phyloP scores from a whole-genome alignment of 2,888 invertebrate genomes.

The Agonopterix arenella region DNA sequence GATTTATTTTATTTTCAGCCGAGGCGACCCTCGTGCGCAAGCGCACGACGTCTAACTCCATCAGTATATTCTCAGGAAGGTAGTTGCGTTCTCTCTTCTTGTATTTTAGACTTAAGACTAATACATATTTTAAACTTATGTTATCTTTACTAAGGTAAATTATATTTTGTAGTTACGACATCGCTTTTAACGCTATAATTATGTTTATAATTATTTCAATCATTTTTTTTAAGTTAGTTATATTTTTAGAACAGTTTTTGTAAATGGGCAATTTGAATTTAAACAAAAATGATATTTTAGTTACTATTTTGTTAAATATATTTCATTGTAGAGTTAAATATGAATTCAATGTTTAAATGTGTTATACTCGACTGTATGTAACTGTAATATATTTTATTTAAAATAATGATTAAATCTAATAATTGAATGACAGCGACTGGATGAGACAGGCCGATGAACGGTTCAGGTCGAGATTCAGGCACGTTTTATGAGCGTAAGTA shows the following conservation, averaged over 20 bases:
- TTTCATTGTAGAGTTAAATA: not conserved
- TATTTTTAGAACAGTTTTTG: constrained; percentile 1
- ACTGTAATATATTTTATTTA: constrained; percentile 9
- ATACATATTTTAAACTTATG: constrained; percentile 4
- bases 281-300: constrained; percentile 6
- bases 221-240: constrained; percentile 4
- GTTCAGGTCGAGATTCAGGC: no score
- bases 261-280: not conserved
- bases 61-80: constrained; percentile 86
- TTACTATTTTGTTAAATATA: constrained; percentile 4
- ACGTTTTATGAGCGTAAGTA: no score
- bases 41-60: constrained; percentile 83
- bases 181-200: not conserved
- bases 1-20: constrained; percentile 69
- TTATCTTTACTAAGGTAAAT: constrained; percentile 1
- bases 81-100: constrained; percentile 56
- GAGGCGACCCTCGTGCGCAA: constrained; percentile 84
- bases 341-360: not conserved
- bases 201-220: constrained; percentile 4
- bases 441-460: no score
- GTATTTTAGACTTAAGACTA: constrained; percentile 12
- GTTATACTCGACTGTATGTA: not conserved
- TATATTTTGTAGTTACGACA: not conserved
- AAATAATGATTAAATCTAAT: constrained; percentile 1
- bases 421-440: no score